These are phyloP conservation scores for Lamellibrachia satsuma DNA, from an alignment of 2,888 invertebrate species.

Conservation along the genomic window DNA sequence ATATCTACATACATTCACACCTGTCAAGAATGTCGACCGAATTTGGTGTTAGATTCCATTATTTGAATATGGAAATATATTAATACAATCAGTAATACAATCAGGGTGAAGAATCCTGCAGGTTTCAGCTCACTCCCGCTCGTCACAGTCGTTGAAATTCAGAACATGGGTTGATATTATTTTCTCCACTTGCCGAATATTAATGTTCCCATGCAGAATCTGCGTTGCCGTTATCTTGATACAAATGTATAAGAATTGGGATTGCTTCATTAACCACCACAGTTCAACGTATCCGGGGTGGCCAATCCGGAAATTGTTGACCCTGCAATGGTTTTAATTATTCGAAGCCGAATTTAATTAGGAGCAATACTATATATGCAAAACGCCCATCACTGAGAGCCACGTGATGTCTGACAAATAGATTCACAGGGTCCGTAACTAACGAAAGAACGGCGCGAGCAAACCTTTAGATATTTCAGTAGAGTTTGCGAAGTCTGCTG, in stretches of 20 bases:
- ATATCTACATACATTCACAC: not conserved
- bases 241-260: no score
- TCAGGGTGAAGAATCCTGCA: not conserved
- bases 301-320: not conserved
- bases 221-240: not conserved
- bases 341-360: not conserved
- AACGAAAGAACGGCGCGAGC: not conserved
- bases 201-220: not conserved
- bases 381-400: not conserved
- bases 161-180: not conserved
- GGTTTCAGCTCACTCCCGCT: not conserved
- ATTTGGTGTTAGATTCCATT: not conserved
- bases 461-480: not conserved
- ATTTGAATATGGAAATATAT: not conserved
- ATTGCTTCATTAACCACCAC: not conserved
- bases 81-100: not conserved
- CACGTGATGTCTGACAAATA: not conserved
- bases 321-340: not conserved
- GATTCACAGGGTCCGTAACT: not conserved
- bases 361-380: not conserved
- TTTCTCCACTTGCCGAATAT: not conserved
- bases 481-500: not conserved
- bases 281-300: not conserved
- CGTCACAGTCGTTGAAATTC: no score
- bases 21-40: not conserved